A percentile compares a stretch with the other conserved stretches of the same genome.
These are phyloP conservation scores for Trematocara nigrifrons DNA, from an alignment of 2,113 vertebrate genomes.

Conservation along the genomic window DNA sequence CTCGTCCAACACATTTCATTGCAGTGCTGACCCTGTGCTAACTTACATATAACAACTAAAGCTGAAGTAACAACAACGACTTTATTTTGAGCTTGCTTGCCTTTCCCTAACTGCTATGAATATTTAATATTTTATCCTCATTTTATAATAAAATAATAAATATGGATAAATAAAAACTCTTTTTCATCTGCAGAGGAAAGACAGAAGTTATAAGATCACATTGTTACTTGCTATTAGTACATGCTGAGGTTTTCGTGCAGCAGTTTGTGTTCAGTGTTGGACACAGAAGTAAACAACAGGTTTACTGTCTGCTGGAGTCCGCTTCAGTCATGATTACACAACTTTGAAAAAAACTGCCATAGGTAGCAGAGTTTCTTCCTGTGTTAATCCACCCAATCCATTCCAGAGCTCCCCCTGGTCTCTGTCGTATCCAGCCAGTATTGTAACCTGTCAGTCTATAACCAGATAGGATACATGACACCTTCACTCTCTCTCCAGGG, in stretches of 20 bases:
- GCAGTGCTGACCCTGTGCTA: not conserved
- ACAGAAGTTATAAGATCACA: not conserved
- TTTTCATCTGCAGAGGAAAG: not conserved
- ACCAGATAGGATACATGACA: not conserved
- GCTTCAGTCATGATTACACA: fast-evolving
- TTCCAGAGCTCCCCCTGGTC: conserved; percentile 16
- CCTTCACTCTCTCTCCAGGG: not conserved
- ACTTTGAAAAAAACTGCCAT: not conserved
- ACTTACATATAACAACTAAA: not conserved
- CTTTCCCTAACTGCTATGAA: not conserved
- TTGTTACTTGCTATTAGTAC: not conserved
- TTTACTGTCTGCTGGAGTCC: not conserved
- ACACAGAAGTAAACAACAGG: not conserved
- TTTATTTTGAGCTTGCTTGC: not conserved
- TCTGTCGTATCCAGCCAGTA: conserved; percentile 28
- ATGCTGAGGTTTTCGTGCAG: fast-evolving
- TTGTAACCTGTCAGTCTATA: not conserved
- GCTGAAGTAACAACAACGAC: not conserved
- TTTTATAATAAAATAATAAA: not conserved
- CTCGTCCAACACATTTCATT: not conserved
- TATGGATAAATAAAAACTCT: not conserved
- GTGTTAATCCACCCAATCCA: not conserved
- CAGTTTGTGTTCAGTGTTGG: not conserved
- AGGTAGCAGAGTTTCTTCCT: fast-evolving
- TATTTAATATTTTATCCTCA: not conserved